These are phyloP conservation scores for Melanaphis sacchari DNA, from an alignment of 1,140 invertebrate genomes.

Conservation along the genomic window DNA sequence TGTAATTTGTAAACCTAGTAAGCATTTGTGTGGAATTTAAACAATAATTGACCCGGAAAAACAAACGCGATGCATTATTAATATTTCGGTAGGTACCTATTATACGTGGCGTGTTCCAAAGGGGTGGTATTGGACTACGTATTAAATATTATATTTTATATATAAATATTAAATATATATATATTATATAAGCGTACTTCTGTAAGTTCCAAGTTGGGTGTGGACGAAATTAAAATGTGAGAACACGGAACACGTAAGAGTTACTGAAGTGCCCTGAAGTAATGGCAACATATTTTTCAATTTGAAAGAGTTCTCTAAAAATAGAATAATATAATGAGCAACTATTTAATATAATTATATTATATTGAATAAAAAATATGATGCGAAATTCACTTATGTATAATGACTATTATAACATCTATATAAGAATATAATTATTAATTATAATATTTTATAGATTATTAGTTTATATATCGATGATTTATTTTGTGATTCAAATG, in stretches of 20 bases:
- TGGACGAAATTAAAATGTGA: neutral
- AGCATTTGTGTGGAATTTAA: constrained; percentile 16
- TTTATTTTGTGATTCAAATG: no score
- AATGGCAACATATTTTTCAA: neutral
- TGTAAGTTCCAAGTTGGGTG: constrained; percentile 12
- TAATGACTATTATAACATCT: neutral
- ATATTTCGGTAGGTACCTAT: neutral
- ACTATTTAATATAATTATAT: neutral
- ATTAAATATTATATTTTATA: neutral
- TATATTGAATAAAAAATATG: neutral
- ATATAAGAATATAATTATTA: neutral
- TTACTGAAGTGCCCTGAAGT: neutral
- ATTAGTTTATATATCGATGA: neutral
- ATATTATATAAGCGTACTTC: no score
- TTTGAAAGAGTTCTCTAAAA: neutral
- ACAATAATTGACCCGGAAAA: neutral
- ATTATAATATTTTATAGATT: neutral
- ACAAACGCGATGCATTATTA: neutral
- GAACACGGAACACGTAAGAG: neutral
- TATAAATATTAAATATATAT: neutral
- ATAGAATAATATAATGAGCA: neutral
- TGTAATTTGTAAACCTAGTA: neutral
- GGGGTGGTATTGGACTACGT: neutral
- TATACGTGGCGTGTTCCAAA: neutral
- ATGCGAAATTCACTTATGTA: neutral